Evolutionary conservation across 2,113 vertebrate genomes (phyloP), one percentile per base, ranked within the genome.

Genomic region (Hyperopisus bebe): DNA sequence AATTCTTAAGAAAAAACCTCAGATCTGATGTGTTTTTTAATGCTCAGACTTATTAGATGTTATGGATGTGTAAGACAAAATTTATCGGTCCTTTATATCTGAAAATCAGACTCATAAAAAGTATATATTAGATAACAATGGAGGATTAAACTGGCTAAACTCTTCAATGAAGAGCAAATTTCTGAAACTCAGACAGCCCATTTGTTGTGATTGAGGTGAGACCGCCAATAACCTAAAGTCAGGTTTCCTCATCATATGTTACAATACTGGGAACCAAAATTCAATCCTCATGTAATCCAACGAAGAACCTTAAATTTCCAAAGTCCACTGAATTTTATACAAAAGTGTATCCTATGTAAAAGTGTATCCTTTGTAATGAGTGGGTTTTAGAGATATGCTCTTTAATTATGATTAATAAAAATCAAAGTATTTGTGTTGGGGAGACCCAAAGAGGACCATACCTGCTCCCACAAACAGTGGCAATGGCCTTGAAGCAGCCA

Each of bases 401-500:
- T 27, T 11, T n/a, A 11, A 27, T 27, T 27, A 66, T 66, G 62
- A 66, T 27, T 66, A 66, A 66, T 13, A 9, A 66, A 66, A 66
- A 66, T 66, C 8, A 35, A 47, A 53, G n/a, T 80, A 24, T 77
- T 9, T 50, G 66, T 15, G 11, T 44, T 13, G 88, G 35, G 58
- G 42, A 8, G 21, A n/a, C 24, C 9, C 5, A 35, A 7, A 48
- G 1, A 48, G 35, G 13, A 58, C 24, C 86, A 15, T 94, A 99
- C 98, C 98, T 98, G 97, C 97, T 99, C 88, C 98, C 98, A 83
- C 98, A 99, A 89, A 99, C 98, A 44, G 98, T 99, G 44, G 98
- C 98, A 87, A 99, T 99, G 92, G 98, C 98, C 94, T 98, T 99
- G 94, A 99, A 99, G 93, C 98, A 99, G 88, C 98, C 98, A 3